Evolutionary conservation across 2,797 vertebrate species (phyloP).

Genomic region (Eulemur albifrons): DNA sequence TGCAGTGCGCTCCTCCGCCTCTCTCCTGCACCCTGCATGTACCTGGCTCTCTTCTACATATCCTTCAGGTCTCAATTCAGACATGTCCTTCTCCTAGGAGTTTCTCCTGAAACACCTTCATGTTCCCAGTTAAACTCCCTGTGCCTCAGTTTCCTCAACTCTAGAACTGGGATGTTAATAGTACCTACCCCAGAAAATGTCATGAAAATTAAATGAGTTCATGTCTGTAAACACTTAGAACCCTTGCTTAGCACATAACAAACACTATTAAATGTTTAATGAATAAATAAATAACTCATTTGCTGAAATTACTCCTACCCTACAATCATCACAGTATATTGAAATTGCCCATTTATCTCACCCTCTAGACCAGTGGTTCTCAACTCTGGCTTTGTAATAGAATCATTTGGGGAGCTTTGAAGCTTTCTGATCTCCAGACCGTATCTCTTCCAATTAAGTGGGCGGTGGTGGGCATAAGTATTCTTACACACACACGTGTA

Average conservation of each 20-base stretch:
- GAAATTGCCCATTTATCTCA: not conserved
- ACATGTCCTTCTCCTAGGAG: not conserved
- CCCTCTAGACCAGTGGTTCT: not conserved
- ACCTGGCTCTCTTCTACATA: not conserved
- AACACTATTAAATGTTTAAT: not conserved
- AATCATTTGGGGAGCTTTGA: not conserved
- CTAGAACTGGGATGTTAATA: not conserved
- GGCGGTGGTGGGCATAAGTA: not conserved
- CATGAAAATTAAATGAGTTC: not conserved
- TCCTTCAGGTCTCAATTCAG: not conserved
- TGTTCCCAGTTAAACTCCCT: not conserved
- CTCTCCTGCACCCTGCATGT: not conserved
- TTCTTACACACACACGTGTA: not conserved
- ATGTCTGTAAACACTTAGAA: not conserved
- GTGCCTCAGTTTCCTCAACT: not conserved
- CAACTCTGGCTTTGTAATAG: not conserved
- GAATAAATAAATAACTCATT: not conserved
- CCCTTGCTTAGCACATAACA: not conserved
- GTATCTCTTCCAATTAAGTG: not conserved
- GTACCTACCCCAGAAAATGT: not conserved
- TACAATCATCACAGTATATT: not conserved
- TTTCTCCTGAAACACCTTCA: not conserved
- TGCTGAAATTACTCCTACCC: not conserved
- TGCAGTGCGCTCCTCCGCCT: not conserved
- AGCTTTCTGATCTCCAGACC: not conserved